phyloP scores from a whole-genome alignment of 2,113 vertebrate species.

The Pagrus major region DNA sequence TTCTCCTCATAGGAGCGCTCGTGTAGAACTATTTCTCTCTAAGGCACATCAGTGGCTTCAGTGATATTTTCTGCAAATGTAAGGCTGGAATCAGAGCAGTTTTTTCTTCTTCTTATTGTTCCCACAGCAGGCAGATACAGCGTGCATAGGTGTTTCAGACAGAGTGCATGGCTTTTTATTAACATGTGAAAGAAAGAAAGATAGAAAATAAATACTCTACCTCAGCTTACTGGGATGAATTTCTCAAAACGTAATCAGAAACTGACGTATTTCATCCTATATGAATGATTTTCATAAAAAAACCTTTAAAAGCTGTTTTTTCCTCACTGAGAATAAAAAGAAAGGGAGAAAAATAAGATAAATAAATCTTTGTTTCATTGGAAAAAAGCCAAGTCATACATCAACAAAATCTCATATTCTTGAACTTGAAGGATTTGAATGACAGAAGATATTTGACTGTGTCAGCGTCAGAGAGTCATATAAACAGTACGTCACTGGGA shows the following conservation, averaged over 20 bases:
- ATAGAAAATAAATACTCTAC: conserved; percentile 1
- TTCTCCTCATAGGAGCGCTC: conserved; percentile 58
- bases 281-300: conserved; percentile 8
- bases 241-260: neutral
- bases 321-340: neutral
- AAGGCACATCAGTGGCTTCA: conserved; percentile 27
- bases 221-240: neutral
- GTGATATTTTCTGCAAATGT: conserved; percentile 41
- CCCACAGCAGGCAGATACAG: conserved; percentile 5
- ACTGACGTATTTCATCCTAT: conserved; percentile 2
- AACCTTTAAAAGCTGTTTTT: too few relatives aligned
- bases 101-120: conserved; percentile 23
- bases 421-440: conserved; percentile 29
- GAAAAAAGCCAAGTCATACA: conserved; percentile 19
- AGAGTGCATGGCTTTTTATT: neutral
- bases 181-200: neutral
- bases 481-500: neutral
- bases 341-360: neutral
- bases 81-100: conserved; percentile 36
- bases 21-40: conserved; percentile 48
- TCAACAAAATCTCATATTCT: conserved; percentile 40
- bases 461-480: neutral
- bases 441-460: conserved; percentile 18
- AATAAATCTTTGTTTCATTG: conserved; percentile 33
- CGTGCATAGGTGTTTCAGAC: neutral